phyloP scores from a whole-genome alignment of 2,888 invertebrate genomes.

The Epistrophella euchroma region DNA sequence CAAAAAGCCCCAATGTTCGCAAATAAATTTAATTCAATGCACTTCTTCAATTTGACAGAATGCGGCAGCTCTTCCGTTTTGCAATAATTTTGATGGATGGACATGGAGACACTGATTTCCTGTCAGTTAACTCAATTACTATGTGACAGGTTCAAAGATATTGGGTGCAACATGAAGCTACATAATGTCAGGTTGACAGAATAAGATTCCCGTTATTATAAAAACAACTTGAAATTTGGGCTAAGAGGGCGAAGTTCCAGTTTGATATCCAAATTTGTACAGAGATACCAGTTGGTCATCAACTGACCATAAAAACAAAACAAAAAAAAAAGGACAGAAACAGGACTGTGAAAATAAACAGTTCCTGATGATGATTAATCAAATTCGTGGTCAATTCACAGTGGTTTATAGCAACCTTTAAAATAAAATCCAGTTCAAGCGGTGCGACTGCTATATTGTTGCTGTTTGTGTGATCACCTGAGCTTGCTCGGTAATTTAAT shows the following conservation, averaged over 20 bases:
- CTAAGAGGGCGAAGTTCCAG: constrained; percentile 67
- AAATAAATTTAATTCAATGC: constrained; percentile 51
- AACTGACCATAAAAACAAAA: neutral
- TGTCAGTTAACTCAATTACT: constrained; percentile 56
- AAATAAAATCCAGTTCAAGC: constrained; percentile 38
- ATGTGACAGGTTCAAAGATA: constrained; percentile 37
- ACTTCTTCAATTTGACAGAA: constrained; percentile 58
- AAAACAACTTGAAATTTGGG: constrained; percentile 57
- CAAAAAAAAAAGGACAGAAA: constrained; percentile 3
- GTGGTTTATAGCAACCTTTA: constrained; percentile 52
- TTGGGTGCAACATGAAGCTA: constrained; percentile 25
- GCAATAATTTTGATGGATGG: constrained; percentile 24
- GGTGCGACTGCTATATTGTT: neutral
- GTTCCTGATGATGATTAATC: constrained; percentile 73
- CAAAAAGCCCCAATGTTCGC: neutral
- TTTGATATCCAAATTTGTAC: constrained; percentile 52
- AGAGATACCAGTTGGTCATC: constrained; percentile 41
- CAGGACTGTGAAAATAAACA: constrained; percentile 38
- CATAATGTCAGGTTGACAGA: constrained; percentile 57
- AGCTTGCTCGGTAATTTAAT: constrained; percentile 62
- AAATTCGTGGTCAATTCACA: constrained; percentile 55
- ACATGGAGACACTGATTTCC: constrained; percentile 52
- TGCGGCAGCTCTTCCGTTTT: constrained; percentile 53
- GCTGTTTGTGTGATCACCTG: constrained; percentile 1
- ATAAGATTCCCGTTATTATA: neutral